Conservation (phyloP, 1,140 invertebrate genomes). For the Lepidurus arcticus region DNA sequence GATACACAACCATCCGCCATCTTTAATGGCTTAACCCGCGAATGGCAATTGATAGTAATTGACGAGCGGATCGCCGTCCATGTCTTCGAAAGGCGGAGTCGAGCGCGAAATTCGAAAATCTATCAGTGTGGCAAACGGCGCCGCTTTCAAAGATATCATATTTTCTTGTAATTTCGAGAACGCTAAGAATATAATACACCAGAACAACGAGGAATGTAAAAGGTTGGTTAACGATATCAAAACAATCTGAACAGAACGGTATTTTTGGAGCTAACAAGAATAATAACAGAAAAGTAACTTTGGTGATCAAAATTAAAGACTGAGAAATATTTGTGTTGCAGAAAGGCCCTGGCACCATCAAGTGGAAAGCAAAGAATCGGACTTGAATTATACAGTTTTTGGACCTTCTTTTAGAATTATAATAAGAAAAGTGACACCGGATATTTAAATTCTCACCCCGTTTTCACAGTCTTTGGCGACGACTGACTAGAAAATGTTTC, state of each 20-base stretch:
- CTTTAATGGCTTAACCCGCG: constrained; percentile 9
- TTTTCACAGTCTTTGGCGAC: background rate
- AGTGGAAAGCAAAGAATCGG: too few species aligned
- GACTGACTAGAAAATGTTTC: background rate
- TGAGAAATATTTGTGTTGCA: too few species aligned
- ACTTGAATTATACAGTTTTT: too few species aligned
- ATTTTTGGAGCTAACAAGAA: too few species aligned
- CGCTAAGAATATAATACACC: constrained; percentile 19
- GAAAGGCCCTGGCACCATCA: too few species aligned
- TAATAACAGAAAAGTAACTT: too few species aligned
- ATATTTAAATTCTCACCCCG: background rate
- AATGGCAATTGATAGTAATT: background rate
- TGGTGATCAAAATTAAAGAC: too few species aligned
- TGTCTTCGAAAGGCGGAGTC: background rate
- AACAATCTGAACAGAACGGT: background rate
- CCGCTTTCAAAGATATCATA: background rate
- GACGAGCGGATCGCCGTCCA: background rate
- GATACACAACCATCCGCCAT: constrained; percentile 12
- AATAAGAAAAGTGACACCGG: too few species aligned
- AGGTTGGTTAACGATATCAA: background rate
- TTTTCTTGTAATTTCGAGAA: constrained; percentile 6
- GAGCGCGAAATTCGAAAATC: background rate
- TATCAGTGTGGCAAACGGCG: background rate
- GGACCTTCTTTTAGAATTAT: too few species aligned
- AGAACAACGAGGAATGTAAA: constrained; percentile 1